Conservation (phyloP, 2,888 invertebrate species). For the Monoplex corrugatus region DNA sequence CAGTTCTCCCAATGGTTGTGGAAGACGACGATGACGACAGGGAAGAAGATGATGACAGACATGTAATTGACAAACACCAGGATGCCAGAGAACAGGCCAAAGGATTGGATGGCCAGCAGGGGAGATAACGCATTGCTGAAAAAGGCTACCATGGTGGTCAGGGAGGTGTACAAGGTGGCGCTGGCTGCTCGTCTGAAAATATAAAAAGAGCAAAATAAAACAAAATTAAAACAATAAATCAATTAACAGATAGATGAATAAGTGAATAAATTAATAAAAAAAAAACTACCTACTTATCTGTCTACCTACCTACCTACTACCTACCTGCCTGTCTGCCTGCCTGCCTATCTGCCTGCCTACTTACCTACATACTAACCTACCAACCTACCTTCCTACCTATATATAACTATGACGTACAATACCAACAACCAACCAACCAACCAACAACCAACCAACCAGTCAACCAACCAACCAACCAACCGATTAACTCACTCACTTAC, state of each 20-base stretch:
- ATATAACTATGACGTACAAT: too few species aligned
- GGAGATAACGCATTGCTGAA: constrained; percentile 75
- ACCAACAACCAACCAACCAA: too few species aligned
- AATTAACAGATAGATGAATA: too few species aligned
- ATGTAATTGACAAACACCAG: constrained; percentile 78
- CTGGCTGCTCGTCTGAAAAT: constrained; percentile 66
- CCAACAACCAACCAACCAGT: too few species aligned
- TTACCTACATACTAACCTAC: too few species aligned
- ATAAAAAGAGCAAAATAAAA: background rate
- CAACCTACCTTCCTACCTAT: too few species aligned
- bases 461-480: too few species aligned
- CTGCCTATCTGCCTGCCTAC: too few species aligned
- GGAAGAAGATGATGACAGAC: constrained; percentile 78
- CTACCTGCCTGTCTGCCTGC: too few species aligned
- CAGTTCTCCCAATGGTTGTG: constrained; percentile 61
- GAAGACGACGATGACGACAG: constrained; percentile 69
- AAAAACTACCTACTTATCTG: background rate
- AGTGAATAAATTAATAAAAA: constrained; percentile 1
- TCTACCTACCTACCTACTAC: too few species aligned
- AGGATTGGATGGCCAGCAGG: constrained; percentile 71
- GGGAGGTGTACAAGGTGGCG: constrained; percentile 77
- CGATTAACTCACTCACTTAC: too few species aligned
- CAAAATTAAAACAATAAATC: too few species aligned
- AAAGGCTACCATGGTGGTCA: constrained; percentile 78
- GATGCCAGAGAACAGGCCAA: constrained; percentile 76